Evolutionary conservation across 2,888 invertebrate genomes (phyloP).

Genomic region (Pollenia amentaria): DNA sequence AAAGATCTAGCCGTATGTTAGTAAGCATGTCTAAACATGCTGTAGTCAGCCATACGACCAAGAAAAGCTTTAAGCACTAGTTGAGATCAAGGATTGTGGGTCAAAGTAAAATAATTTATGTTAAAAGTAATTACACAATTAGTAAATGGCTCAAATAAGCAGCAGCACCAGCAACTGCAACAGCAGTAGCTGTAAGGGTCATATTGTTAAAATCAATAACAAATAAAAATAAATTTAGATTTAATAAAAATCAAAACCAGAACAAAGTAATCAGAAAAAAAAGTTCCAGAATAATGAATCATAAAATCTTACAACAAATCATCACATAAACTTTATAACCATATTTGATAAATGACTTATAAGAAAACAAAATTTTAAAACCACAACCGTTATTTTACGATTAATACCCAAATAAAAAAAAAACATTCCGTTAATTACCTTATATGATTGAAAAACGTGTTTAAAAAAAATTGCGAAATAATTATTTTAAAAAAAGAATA

Average conservation of each 20-base stretch:
- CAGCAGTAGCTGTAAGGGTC: conserved; percentile 52
- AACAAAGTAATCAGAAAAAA: not conserved
- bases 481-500: conserved; percentile 6
- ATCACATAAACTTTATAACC: conserved; percentile 13
- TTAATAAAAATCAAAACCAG: not conserved
- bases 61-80: conserved; percentile 55
- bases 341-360: conserved; percentile 35
- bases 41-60: conserved; percentile 21
- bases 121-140: conserved; percentile 65
- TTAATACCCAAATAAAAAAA: conserved; percentile 2
- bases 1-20: conserved; percentile 55
- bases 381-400: conserved; percentile 48
- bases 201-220: conserved; percentile 43
- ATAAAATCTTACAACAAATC: conserved; percentile 8
- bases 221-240: conserved; percentile 13
- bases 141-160: conserved; percentile 33
- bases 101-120: conserved; percentile 74
- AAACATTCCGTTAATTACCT: conserved; percentile 33
- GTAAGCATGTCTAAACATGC: conserved; percentile 35
- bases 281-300: conserved; percentile 24
- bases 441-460: conserved; percentile 18
- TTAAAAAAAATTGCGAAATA: conserved; percentile 17
- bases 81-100: conserved; percentile 74
- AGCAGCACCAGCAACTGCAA: conserved; percentile 20
- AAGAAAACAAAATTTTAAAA: conserved; percentile 5